A percentile compares a stretch with the other conserved stretches of the same genome.
phyloP scores from a whole-genome alignment of 2,888 invertebrate species.

The Drosophila mimica region DNA sequence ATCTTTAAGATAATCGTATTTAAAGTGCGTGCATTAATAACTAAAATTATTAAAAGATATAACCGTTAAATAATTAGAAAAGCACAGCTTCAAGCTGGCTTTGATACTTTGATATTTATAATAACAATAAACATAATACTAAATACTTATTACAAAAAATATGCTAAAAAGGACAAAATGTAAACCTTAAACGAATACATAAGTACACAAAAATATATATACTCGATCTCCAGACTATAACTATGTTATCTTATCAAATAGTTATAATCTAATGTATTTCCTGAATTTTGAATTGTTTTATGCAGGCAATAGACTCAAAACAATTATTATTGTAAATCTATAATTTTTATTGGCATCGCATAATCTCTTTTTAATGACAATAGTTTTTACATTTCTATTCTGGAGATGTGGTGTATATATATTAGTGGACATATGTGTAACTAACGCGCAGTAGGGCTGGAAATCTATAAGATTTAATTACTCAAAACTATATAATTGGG shows the following conservation, averaged over 20 bases:
- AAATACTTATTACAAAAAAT: slow-evolving; percentile 44
- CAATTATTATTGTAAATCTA: neutral
- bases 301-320: slow-evolving; percentile 1
- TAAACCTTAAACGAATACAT: slow-evolving; percentile 29
- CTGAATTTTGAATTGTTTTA: neutral
- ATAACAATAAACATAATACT: slow-evolving; percentile 42
- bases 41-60: slow-evolving; percentile 48
- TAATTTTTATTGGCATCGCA: neutral
- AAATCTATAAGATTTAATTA: slow-evolving; percentile 76
- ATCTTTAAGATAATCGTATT: slow-evolving; percentile 70
- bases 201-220: slow-evolving; percentile 12
- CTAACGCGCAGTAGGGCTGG: slow-evolving; percentile 32
- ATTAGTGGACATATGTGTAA: slow-evolving; percentile 23
- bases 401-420: slow-evolving; percentile 15
- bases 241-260: neutral
- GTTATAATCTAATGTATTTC: slow-evolving; percentile 7
- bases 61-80: slow-evolving; percentile 53
- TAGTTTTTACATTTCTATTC: slow-evolving; percentile 3
- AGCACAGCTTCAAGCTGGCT: slow-evolving; percentile 65
- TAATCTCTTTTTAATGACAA: neutral
- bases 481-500: slow-evolving; percentile 69
- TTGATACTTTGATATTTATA: slow-evolving; percentile 53
- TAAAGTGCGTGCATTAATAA: slow-evolving; percentile 57
- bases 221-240: slow-evolving; percentile 17
- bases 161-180: slow-evolving; percentile 39